Percentiles rank a stretch among this genome's conserved stretches.
These are phyloP conservation scores for Ylistrum balloti DNA, from an alignment of 1,140 invertebrate species.

Conservation along the genomic window DNA sequence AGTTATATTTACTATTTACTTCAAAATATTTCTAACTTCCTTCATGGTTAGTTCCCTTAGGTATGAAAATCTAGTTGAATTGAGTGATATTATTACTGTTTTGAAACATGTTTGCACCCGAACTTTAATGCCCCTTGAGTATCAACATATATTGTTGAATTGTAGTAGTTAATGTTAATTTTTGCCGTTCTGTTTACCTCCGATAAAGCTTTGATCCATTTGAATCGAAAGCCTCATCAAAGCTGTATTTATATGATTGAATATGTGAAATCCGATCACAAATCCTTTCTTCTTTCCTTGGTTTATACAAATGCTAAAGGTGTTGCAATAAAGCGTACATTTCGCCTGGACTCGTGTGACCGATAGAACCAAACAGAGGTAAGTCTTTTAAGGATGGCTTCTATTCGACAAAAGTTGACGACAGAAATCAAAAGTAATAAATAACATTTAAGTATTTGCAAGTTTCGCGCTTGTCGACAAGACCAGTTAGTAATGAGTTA, in stretches of 20 bases:
- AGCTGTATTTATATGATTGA: conserved; percentile 1
- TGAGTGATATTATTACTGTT: too few relatives aligned
- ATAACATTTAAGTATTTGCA: background rate
- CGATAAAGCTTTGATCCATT: conserved; percentile 2
- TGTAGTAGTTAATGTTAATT: background rate
- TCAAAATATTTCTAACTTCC: too few relatives aligned
- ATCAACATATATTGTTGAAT: background rate
- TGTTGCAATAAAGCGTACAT: background rate
- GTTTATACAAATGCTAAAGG: conserved; percentile 7
- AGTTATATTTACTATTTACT: too few relatives aligned
- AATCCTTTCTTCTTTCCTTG: conserved; percentile 11
- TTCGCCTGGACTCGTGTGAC: conserved; percentile 14
- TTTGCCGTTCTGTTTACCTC: background rate
- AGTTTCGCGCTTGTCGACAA: background rate
- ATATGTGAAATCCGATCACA: background rate
- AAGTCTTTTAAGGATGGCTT: conserved; percentile 31
- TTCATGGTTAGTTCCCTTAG: too few relatives aligned
- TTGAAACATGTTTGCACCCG: background rate
- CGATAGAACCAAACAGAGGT: conserved; percentile 26
- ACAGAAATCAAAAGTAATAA: background rate
- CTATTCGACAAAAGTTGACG: conserved; percentile 20
- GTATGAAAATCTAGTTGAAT: too few relatives aligned
- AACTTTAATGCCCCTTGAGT: background rate
- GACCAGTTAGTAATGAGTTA: background rate
- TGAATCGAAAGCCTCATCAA: background rate